These are phyloP conservation scores for Bombycilla garrulus DNA, from an alignment of 2,113 vertebrate species.

Conservation along the genomic window DNA sequence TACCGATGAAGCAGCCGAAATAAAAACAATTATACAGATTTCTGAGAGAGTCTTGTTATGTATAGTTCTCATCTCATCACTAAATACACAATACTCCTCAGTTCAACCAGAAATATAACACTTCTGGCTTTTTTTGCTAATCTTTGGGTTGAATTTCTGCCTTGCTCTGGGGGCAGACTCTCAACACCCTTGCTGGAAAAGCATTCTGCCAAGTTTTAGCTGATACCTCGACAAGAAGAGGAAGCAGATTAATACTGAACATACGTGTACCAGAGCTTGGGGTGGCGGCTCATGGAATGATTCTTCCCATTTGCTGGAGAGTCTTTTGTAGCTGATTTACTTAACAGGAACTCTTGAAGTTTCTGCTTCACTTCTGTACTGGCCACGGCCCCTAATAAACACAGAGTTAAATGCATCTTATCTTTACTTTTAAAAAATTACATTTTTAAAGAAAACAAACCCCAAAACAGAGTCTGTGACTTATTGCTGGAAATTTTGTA, in stretches of 20 bases:
- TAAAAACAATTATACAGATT: not conserved
- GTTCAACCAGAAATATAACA: not conserved
- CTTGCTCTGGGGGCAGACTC: not conserved
- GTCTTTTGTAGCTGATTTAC: constrained; percentile 94
- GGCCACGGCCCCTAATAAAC: constrained; percentile 90
- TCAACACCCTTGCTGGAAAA: not conserved
- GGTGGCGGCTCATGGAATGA: constrained; percentile 86
- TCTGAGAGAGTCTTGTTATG: not conserved
- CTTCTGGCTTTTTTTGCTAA: not conserved
- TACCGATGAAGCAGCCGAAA: not conserved
- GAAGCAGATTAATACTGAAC: constrained; percentile 66
- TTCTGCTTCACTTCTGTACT: constrained; percentile 99
- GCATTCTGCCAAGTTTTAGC: not conserved
- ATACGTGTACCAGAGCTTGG: constrained; percentile 96
- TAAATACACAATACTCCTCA: not conserved
- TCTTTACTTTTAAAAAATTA: not conserved
- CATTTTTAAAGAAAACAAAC: not conserved
- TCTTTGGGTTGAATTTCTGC: not conserved
- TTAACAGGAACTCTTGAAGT: constrained; percentile 98
- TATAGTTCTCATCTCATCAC: not conserved
- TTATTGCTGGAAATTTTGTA: not conserved
- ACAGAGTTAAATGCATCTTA: not conserved
- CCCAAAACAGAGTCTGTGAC: not conserved
- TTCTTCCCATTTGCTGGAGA: constrained; percentile 81
- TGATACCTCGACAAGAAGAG: not conserved